These are phyloP conservation scores for Drosophila setosimentum DNA, from an alignment of 2,888 invertebrate species.

Conservation along the genomic window DNA sequence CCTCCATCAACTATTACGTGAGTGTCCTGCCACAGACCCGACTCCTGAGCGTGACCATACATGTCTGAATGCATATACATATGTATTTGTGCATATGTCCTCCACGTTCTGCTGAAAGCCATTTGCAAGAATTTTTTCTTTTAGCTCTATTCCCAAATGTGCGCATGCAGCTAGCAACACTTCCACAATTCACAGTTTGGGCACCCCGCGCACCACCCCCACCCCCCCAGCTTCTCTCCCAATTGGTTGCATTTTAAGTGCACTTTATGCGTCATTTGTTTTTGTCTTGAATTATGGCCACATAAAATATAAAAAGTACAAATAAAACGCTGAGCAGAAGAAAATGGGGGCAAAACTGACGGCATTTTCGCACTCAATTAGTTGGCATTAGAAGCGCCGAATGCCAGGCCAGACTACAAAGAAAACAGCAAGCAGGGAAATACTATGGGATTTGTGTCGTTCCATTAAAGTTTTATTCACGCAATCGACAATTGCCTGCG, in stretches of 20 bases:
- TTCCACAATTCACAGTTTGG: not conserved
- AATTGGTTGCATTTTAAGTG: conserved; percentile 54
- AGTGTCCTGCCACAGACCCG: conserved; percentile 43
- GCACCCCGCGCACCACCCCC: not conserved
- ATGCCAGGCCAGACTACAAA: conserved; percentile 10
- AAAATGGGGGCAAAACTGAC: conserved; percentile 71
- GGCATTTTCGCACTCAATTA: conserved; percentile 85
- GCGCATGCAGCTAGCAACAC: conserved; percentile 23
- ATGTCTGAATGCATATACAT: conserved; percentile 1
- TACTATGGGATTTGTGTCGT: conserved; percentile 82
- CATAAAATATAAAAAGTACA: conserved; percentile 49
- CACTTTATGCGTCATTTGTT: conserved; percentile 54
- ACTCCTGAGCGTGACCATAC: conserved; percentile 35
- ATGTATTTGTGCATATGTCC: conserved; percentile 1
- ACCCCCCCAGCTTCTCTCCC: not conserved
- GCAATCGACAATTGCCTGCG: conserved; percentile 66
- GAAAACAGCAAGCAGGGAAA: conserved; percentile 1
- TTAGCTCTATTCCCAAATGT: conserved; percentile 58
- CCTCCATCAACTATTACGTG: conserved; percentile 65
- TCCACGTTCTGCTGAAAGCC: conserved; percentile 51
- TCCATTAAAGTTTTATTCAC: conserved; percentile 84
- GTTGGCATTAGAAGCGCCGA: conserved; percentile 82
- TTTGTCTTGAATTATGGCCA: conserved; percentile 44
- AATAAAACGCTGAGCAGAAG: conserved; percentile 10
- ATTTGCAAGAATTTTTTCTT: conserved; percentile 55